These are phyloP conservation scores for Puntigrus tetrazona DNA, from an alignment of 2,113 vertebrate genomes.

Conservation along the genomic window DNA sequence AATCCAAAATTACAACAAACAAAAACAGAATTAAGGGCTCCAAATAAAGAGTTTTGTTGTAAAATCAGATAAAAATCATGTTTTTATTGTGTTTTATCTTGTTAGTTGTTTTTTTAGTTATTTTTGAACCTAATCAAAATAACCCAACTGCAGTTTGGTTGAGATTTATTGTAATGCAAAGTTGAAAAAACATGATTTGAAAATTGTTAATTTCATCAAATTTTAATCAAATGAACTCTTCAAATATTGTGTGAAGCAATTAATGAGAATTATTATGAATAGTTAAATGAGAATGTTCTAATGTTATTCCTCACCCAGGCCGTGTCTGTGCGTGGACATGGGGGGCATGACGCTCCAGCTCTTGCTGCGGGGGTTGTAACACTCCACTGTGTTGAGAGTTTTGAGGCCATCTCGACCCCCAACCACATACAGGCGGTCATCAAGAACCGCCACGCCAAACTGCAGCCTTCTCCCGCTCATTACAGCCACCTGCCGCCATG, in stretches of 20 bases:
- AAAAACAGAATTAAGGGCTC: too few species aligned
- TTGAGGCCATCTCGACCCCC: slow-evolving; percentile 96
- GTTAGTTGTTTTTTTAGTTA: too few species aligned
- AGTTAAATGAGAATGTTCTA: not conserved
- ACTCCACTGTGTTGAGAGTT: slow-evolving; percentile 96
- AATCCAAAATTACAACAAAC: too few species aligned
- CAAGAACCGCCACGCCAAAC: slow-evolving; percentile 93
- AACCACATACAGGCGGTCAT: slow-evolving; percentile 92
- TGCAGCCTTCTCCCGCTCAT: slow-evolving; percentile 96
- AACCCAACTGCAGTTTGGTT: too few species aligned
- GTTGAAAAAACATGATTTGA: too few species aligned
- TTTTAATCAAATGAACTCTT: too few species aligned
- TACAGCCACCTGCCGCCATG: slow-evolving; percentile 92
- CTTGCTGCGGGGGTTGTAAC: slow-evolving; percentile 95
- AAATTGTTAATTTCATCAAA: too few species aligned
- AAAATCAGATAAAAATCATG: too few species aligned
- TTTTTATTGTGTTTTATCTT: too few species aligned
- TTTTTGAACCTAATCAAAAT: too few species aligned
- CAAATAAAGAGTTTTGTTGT: too few species aligned
- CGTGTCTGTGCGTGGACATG: slow-evolving; percentile 97
- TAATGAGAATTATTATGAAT: not conserved
- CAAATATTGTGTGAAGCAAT: not conserved
- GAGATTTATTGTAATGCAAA: too few species aligned
- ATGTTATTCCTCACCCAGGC: slow-evolving; percentile 81
- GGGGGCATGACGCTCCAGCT: slow-evolving; percentile 97